Conservation (phyloP, 1,140 invertebrate genomes). For the Rhynchophorus ferrugineus region DNA sequence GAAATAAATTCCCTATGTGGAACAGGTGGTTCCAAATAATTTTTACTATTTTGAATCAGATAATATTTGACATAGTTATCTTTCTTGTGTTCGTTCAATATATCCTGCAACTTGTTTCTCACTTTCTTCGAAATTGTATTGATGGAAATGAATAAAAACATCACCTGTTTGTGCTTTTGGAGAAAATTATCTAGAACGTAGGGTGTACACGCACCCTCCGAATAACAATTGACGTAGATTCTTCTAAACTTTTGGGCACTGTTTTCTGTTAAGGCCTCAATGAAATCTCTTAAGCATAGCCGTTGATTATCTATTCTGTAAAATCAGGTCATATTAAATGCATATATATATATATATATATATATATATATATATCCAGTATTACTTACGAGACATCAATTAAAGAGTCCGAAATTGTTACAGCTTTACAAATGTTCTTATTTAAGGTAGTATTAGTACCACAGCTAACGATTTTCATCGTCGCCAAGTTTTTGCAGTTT, state of each 20-base stretch:
- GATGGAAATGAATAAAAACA: slow-evolving; percentile 4
- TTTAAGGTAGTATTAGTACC: slow-evolving; percentile 14
- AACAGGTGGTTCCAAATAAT: not conserved
- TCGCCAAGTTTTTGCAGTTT: slow-evolving; percentile 8
- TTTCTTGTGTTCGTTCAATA: slow-evolving; percentile 2
- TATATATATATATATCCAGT: not conserved
- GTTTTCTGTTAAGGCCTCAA: slow-evolving; percentile 3
- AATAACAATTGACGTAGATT: slow-evolving; percentile 7
- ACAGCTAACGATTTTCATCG: slow-evolving; percentile 11
- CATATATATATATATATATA: not conserved
- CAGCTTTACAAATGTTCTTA: slow-evolving; percentile 5
- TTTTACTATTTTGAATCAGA: slow-evolving; percentile 3
- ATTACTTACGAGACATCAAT: slow-evolving; percentile 17
- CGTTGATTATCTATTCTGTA: slow-evolving; percentile 5
- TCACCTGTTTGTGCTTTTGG: too few species aligned
- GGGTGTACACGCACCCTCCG: too few species aligned
- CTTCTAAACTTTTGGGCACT: slow-evolving; percentile 4
- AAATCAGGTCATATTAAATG: not conserved
- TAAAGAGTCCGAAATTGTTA: slow-evolving; percentile 5
- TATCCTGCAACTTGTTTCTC: not conserved
- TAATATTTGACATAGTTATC: slow-evolving; percentile 1
- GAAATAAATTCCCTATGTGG: slow-evolving; percentile 8
- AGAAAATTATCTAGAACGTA: too few species aligned
- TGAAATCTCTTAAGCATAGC: slow-evolving; percentile 3
- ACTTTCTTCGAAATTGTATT: not conserved